Base-by-base conservation (phyloP, 2,797 vertebrate species). In the Urocyon cinereoargenteus region DNA sequence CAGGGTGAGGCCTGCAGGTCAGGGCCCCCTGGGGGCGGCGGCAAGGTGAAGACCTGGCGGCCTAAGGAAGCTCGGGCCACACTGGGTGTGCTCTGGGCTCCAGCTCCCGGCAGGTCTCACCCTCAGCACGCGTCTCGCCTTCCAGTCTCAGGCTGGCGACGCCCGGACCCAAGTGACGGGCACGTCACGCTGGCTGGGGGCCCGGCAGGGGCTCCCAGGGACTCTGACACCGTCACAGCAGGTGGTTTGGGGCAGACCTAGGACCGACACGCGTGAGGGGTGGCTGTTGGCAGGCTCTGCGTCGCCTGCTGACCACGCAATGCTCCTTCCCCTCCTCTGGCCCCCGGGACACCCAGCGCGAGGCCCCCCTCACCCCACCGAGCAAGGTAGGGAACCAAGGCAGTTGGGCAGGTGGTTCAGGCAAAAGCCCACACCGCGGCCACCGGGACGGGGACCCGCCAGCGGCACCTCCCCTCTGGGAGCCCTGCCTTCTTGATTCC, bases 351-450 rank as follows among this genome's bases (percentile, higher is more conserved):
- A n/a, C 92, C 81, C 87, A 83, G 85, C 78, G 79, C 87, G 95
- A 97, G 45, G 84, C 45, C 61, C 34, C 53, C n/a, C 57, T 90
- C 85, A 73, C 45, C 28, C 36, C 78, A 87, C 28, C 53, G 28
- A 93, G 62, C 73, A 78, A 78, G 87, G 62, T 61, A 28, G 36
- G 57, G 91, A 89, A 45, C 75, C 62, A 53, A 62, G 64, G 90
- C n/a, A n/a, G 92, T 98, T 94, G 94, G 66, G 21, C n/a, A 10
- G 66, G 75, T 92, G 88, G 90, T 93, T 79, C 87, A 97, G 83
- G 95, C 87, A 57, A 93, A 89, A 18, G 45, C 34, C 77, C 68
- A 97, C 82, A 88, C 16, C 49, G 87, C 68, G 81, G 78, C 77
- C 82, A 92, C 2, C 57, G 85, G 95, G 88, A 59, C n/a, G 62